Base-by-base conservation (phyloP, 2,888 invertebrate genomes). In the Dasysyrphus tricinctus region DNA sequence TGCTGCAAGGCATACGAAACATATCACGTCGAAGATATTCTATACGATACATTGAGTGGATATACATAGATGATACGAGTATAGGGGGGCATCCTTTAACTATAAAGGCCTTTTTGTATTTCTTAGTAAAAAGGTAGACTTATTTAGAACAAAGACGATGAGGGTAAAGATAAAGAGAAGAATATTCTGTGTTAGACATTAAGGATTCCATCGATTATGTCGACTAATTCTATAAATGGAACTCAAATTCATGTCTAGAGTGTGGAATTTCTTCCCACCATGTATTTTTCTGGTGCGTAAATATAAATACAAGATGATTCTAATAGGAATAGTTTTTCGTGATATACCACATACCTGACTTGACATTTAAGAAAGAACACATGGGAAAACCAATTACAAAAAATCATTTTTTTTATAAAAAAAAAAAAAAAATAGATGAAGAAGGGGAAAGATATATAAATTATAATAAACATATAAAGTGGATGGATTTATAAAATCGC, bases 1-100 rank as follows among this genome's bases (percentile, higher is more conserved):
- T 49, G 47, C 67, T 67, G n/a, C 4, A 7, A 49, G 67, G 67
- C 67, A 49, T 67, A 49, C 49, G 24, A 67, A 67, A 49, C 19
- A 49, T 49, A 6, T 67, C 67, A 67, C 67, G 65, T 65, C 34
- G 7, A 14, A 54, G 8, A 54, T 54, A 54, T 12, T 29, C 6
- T 12, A n/a, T n/a, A 42, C n/a, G 44, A 3, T 7, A 14, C 11
- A 7, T 47, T 14, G 29, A 32, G 29, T 54, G 29, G 16, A 12
- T 47, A 12, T 16, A 32, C 5, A n/a, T n/a, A n/a, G 47, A 44
- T 5, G 32, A 6, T n/a, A n/a, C 32, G 24, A 24, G 16, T 11
- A 49, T n/a, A n/a, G n/a, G 19, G 47, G 47, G 47, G 2, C 8
- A 8, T 16, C 5, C 16, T 47, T 1, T 1, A 44, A 7, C 32